phyloP scores from a whole-genome alignment of 2,113 vertebrate species.

The Archocentrus centrarchus region DNA sequence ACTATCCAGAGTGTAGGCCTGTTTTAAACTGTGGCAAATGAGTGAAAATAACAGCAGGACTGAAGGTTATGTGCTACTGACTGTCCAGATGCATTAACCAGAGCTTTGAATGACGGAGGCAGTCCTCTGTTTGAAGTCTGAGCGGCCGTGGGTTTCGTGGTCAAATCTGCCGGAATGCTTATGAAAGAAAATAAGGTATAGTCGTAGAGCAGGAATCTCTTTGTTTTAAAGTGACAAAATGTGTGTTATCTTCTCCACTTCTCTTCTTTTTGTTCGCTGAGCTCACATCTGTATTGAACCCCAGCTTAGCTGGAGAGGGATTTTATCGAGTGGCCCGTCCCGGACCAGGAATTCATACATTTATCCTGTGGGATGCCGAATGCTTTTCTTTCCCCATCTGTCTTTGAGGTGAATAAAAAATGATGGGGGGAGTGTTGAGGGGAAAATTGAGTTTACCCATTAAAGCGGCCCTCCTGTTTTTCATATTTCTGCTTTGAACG shows the following conservation, averaged over 20 bases:
- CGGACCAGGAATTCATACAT: constrained; percentile 52
- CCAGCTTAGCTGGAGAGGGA: constrained; percentile 13
- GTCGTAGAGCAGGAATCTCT: constrained; percentile 30
- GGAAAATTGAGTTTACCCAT: constrained; percentile 85
- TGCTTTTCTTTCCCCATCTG: constrained; percentile 35
- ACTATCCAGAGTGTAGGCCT: constrained; percentile 12
- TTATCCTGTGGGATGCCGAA: constrained; percentile 52
- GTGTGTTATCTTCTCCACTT: constrained; percentile 1
- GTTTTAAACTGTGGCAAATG: constrained; percentile 16
- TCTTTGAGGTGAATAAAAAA: constrained; percentile 43
- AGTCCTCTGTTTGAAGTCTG: constrained; percentile 49
- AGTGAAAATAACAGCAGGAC: constrained; percentile 27
- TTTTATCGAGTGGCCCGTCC: constrained; percentile 30
- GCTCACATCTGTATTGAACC: constrained; percentile 42
- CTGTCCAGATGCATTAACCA: constrained; percentile 59
- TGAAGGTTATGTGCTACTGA: not conserved
- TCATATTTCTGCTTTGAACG: constrained; percentile 88
- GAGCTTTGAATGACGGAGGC: constrained; percentile 42
- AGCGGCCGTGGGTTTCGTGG: constrained; percentile 22
- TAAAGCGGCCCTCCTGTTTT: constrained; percentile 76
- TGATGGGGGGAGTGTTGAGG: constrained; percentile 71
- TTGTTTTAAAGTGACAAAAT: constrained; percentile 28
- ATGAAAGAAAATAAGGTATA: constrained; percentile 27
- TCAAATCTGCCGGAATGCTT: constrained; percentile 44
- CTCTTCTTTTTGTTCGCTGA: not conserved